Conservation (phyloP, 2,888 invertebrate genomes). For the Danaus chrysippus region DNA sequence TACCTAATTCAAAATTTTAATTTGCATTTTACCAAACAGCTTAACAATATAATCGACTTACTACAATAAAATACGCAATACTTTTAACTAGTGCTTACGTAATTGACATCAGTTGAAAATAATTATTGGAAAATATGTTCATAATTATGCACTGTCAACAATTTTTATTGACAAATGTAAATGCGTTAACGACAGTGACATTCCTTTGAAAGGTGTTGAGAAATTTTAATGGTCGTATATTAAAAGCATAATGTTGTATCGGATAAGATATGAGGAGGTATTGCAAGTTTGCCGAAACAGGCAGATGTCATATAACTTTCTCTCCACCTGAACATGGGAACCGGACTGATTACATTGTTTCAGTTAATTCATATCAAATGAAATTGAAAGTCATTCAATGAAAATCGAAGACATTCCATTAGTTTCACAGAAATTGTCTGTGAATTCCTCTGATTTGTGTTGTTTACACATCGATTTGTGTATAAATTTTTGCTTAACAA, state of each 20-base stretch:
- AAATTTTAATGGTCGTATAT: conserved; percentile 3
- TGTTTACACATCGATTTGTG: neutral
- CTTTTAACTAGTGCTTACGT: no score
- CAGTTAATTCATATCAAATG: conserved; percentile 60
- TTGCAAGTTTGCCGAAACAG: conserved; percentile 43
- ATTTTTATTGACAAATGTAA: conserved; percentile 2
- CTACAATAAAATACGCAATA: no score
- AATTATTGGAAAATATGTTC: no score
- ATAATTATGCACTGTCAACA: neutral
- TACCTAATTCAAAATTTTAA: conserved; percentile 12
- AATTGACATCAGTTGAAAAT: no score
- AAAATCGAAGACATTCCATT: conserved; percentile 3
- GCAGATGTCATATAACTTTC: conserved; percentile 67
- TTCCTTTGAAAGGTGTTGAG: conserved; percentile 1
- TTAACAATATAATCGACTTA: no score
- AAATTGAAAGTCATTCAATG: conserved; percentile 64
- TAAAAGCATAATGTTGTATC: conserved; percentile 25
- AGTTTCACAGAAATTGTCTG: neutral
- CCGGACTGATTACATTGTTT: conserved; percentile 71
- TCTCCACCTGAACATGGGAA: conserved; percentile 55
- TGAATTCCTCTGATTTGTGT: neutral
- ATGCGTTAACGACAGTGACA: conserved; percentile 1
- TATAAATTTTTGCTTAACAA: neutral
- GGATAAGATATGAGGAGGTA: conserved; percentile 49
- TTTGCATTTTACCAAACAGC: neutral